These are phyloP conservation scores for Trissolcus brochymenae DNA, from an alignment of 2,888 invertebrate species.

Conservation along the genomic window DNA sequence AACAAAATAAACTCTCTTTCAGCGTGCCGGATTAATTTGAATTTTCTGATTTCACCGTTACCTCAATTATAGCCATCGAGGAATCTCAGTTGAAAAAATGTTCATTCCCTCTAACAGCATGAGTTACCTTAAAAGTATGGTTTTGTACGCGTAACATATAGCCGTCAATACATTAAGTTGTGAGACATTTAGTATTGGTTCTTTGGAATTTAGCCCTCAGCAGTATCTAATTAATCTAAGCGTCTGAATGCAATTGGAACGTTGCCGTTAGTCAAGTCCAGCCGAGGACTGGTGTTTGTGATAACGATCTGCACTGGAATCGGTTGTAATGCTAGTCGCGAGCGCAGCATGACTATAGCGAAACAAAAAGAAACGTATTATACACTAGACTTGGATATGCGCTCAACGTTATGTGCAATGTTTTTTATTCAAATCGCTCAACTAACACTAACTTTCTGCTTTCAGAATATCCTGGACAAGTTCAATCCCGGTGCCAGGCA, in stretches of 20 bases:
- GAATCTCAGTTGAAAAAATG: background rate
- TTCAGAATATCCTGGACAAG: slow-evolving; percentile 96
- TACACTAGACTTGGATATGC: slow-evolving; percentile 25
- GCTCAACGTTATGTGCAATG: slow-evolving; percentile 16
- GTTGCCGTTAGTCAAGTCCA: slow-evolving; percentile 36
- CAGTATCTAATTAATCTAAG: slow-evolving; percentile 57
- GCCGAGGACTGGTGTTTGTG: slow-evolving; percentile 44
- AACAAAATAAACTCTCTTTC: no score
- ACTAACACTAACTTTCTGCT: slow-evolving; percentile 75
- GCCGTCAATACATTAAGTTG: slow-evolving; percentile 18
- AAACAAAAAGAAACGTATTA: slow-evolving; percentile 27
- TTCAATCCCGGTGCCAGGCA: slow-evolving; percentile 96
- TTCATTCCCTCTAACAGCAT: no score
- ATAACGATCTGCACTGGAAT: slow-evolving; percentile 54
- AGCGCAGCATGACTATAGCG: slow-evolving; percentile 23
- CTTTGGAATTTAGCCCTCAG: slow-evolving; percentile 51
- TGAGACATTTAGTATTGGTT: slow-evolving; percentile 24
- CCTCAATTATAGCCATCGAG: background rate
- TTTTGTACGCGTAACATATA: slow-evolving; percentile 1
- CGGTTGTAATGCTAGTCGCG: slow-evolving; percentile 38
- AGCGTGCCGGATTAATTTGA: no score
- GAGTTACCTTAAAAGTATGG: no score
- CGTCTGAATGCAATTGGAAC: slow-evolving; percentile 54
- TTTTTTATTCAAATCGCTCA: slow-evolving; percentile 4
- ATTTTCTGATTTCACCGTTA: no score